These are phyloP conservation scores for Anastrepha ludens DNA, from an alignment of 1,140 invertebrate species.

Conservation along the genomic window DNA sequence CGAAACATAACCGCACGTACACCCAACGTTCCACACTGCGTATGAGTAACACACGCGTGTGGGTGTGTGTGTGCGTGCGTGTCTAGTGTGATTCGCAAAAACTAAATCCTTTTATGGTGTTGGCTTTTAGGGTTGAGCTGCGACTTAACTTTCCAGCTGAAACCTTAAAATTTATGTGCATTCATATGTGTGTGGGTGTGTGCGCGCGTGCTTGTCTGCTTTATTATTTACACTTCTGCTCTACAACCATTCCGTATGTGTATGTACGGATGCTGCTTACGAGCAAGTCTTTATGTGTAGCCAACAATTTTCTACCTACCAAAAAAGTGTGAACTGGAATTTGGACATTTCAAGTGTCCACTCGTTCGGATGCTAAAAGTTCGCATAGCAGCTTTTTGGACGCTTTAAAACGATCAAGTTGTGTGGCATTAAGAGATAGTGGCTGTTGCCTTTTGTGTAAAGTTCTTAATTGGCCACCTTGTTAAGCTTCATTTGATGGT, in stretches of 20 bases:
- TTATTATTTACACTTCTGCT: neutral
- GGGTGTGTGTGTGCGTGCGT: neutral
- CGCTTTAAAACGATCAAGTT: slow-evolving; percentile 36
- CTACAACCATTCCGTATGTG: neutral
- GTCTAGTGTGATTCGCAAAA: slow-evolving; percentile 16
- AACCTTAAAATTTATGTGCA: slow-evolving; percentile 27
- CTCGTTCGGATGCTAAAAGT: slow-evolving; percentile 13
- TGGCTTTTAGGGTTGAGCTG: slow-evolving; percentile 47
- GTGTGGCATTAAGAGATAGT: neutral
- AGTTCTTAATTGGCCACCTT: slow-evolving; percentile 42
- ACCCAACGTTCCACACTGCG: neutral
- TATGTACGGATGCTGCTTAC: neutral
- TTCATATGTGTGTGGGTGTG: neutral
- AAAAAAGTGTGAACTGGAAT: neutral
- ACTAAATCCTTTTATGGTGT: slow-evolving; percentile 51
- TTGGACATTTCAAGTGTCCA: slow-evolving; percentile 6
- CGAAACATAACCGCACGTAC: no score
- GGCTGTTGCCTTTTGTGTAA: slow-evolving; percentile 3
- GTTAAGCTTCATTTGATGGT: slow-evolving; percentile 49
- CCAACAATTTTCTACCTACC: slow-evolving; percentile 31
- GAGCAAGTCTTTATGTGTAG: neutral
- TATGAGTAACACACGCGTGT: neutral
- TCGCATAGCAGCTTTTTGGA: neutral
- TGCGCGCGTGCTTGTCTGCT: neutral
- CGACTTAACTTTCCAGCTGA: slow-evolving; percentile 37